Percentiles rank a stretch among this genome's conserved stretches.
These are phyloP conservation scores for Tiliqua scincoides DNA, from an alignment of 2,113 vertebrate genomes.

Conservation along the genomic window DNA sequence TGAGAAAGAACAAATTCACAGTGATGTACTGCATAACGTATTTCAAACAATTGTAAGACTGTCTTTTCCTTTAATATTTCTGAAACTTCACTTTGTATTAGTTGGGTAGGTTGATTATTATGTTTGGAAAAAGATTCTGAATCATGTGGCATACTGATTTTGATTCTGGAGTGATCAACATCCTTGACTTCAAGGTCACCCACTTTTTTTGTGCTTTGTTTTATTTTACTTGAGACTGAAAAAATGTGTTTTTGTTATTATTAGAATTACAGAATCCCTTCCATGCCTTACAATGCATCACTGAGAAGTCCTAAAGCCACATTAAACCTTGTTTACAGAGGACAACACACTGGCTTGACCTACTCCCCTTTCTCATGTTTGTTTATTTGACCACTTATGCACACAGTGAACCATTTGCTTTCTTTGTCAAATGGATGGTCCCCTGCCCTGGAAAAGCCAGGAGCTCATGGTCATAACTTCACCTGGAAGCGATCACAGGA, in stretches of 20 bases:
- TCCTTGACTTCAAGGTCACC: background rate
- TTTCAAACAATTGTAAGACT: background rate
- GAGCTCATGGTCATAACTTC: no score
- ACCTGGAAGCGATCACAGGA: no score
- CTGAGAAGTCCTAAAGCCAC: background rate
- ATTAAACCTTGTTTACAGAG: background rate
- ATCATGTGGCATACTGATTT: constrained; percentile 19
- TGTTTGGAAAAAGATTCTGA: constrained; percentile 8
- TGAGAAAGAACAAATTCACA: constrained; percentile 16
- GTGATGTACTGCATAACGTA: background rate
- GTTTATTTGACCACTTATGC: background rate
- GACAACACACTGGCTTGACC: background rate
- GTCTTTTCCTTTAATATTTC: constrained; percentile 16
- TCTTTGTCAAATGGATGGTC: background rate
- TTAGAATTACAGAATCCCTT: background rate
- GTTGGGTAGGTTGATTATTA: constrained; percentile 18
- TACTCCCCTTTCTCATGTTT: background rate
- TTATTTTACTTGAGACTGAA: background rate
- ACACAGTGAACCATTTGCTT: background rate
- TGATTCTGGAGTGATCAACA: constrained; percentile 14
- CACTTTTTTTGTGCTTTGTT: background rate
- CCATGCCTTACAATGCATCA: background rate
- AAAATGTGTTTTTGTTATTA: background rate
- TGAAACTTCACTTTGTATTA: constrained; percentile 25
- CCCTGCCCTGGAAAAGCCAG: background rate